phyloP scores from a whole-genome alignment of 2,113 vertebrate genomes.

The Formicarius rufipectus region DNA sequence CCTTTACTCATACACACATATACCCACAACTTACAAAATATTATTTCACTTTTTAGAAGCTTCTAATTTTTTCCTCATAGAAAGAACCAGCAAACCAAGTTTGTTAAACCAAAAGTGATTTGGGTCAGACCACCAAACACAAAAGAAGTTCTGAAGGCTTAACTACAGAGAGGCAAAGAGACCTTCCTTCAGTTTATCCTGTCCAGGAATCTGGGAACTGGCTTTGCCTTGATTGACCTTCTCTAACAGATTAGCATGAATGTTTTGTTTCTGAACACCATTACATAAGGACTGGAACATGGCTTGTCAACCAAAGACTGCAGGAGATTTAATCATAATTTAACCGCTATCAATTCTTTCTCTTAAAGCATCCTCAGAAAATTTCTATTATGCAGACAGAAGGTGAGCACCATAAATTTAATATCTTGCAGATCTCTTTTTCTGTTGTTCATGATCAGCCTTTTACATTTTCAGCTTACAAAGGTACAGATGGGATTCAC shows the following conservation, averaged over 20 bases:
- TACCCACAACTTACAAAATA: not conserved
- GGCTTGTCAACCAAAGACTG: not conserved
- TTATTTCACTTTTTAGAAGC: not conserved
- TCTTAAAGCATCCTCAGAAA: not conserved
- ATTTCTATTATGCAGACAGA: not conserved
- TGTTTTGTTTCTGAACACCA: not conserved
- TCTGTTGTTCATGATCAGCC: not conserved
- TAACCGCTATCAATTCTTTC: not conserved
- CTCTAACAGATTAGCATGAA: not conserved
- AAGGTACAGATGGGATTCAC: not conserved
- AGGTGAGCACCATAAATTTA: not conserved
- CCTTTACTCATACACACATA: not conserved
- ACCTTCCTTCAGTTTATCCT: not conserved
- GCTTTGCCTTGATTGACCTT: conserved; percentile 3
- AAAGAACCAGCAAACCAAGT: not conserved
- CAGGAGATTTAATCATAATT: not conserved
- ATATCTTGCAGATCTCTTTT: not conserved
- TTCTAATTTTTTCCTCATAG: not conserved
- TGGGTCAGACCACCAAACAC: not conserved
- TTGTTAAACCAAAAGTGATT: not conserved
- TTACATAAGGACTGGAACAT: not conserved
- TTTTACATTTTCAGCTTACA: not conserved
- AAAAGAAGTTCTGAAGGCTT: not conserved
- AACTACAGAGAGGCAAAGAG: not conserved
- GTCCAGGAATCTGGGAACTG: not conserved